Base-by-base conservation (phyloP, 1,140 invertebrate species). In the Colletes gigas region DNA sequence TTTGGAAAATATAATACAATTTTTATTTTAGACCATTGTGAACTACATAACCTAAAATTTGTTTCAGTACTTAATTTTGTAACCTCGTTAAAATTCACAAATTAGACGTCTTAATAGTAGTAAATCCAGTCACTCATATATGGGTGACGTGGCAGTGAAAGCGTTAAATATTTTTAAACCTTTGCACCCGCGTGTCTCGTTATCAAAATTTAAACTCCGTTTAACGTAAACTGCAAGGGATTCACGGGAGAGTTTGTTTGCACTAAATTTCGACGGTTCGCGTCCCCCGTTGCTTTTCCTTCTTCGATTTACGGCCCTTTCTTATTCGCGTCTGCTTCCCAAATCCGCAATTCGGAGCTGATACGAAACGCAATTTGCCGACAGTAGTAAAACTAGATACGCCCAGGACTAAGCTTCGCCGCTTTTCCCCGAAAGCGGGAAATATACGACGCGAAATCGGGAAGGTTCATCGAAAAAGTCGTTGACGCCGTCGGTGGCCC, bases 361-460 rank as follows among this genome's bases (percentile, higher is more conserved):
- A 69, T 81, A 69, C 73, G 55, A 63, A 77, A 81, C 73, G 79
- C 73, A 76, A 81, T 81, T 81, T 81, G 47, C 67, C 63, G 52
- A 9, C 10, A 39, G 59, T 52, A 15, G 65, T 77, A 52, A 67
- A 81, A 68, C 71, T 66, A 55, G 72, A 69, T 81, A 41, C 7
- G 30, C 71, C 65, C 14, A 5, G 30, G 19, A 14, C 19, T 30
- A 67, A 15, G 21, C 62, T 74, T 39, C 54, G 30, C 21, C 19
- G 17, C 77, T 79, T 59, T 54, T 57, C 55, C 30, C 50, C 50
- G 54, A 69, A 68, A 66, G 55, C 55, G 72, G 72, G 21, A 63
- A 68, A 81, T 81, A 75, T 62, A 76, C 55, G 72, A 75, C 5
- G 17, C 63, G 65, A 68, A 76, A 81, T 76, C 65, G 3, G 44